These are phyloP conservation scores for Antechinus stuartii DNA, from an alignment of 2,113 vertebrate species.

Conservation along the genomic window DNA sequence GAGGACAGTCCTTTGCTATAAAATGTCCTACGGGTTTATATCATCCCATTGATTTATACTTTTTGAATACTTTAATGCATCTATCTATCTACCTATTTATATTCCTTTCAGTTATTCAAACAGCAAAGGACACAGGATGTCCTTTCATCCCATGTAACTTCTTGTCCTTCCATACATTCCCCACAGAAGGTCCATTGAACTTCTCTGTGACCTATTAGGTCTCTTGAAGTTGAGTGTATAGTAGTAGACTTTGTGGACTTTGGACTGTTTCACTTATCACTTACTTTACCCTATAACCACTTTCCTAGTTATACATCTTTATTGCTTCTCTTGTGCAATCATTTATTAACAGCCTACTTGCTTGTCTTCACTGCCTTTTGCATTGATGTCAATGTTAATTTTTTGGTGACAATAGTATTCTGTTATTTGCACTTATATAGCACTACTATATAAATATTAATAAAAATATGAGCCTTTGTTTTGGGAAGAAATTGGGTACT, in stretches of 20 bases:
- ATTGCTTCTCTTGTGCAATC: not conserved
- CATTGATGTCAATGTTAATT: not conserved
- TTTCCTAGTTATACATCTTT: not conserved
- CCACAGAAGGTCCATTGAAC: not conserved
- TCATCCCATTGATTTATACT: not conserved
- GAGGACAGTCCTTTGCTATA: not conserved
- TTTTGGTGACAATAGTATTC: not conserved
- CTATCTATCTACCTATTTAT: not conserved
- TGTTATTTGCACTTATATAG: not conserved
- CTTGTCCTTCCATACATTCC: not conserved
- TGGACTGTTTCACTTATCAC: not conserved
- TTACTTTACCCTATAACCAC: not conserved
- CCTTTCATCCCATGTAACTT: not conserved
- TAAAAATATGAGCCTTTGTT: not conserved
- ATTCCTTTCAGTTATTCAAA: not conserved
- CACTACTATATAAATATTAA: not conserved
- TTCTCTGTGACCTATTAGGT: not conserved
- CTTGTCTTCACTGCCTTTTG: not conserved
- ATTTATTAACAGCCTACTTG: not conserved
- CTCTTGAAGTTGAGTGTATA: not conserved
- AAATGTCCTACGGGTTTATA: not conserved
- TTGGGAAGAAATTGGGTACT: not conserved
- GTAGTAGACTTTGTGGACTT: not conserved
- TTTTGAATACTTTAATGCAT: not conserved
- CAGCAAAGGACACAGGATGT: not conserved